Evolutionary conservation across 2,113 vertebrate species (phyloP), one percentile per base, ranked within the genome.

Genomic region (Scomber scombrus): DNA sequence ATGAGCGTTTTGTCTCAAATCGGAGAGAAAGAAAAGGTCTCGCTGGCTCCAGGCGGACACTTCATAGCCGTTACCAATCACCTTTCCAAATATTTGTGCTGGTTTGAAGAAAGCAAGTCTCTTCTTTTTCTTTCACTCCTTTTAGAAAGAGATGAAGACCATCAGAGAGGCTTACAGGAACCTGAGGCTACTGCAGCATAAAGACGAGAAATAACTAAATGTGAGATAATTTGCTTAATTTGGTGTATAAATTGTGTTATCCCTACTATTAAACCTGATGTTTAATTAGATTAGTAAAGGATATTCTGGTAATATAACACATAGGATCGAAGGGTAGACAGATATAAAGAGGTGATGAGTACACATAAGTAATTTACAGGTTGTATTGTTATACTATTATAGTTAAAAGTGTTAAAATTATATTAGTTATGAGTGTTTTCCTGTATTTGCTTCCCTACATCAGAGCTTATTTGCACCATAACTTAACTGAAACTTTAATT

Each of bases 31-130:
- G 71, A 71, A 72, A 91, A 85, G 80, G 77, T 81, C 87, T 84
- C 58, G 14, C 89, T 93, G 91, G 89, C 91, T 93, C 69, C 80
- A 93, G 88, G 86, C 85, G 3, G 63, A 57, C 49, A 45, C 68
- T 86, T 82, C 70, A 73, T 5, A 76, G 72, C 66, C 11, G 64
- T 65, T 73, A 94, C 89, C 95, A 94, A 96, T 95, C 95, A 94
- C 90, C 95, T 93, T 81, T 84, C 92, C 92, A 96, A 96, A 96
- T 96, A 97, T 96, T 96, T 96, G 95, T 82, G 87, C 87, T 92
- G 85, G 67, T 91, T n/a, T n/a, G n/a, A n/a, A n/a, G n/a, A n/a
- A n/a, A n/a, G n/a, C n/a, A n/a, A n/a, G 23, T 26, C 23, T 26
- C 23, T 26, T 26, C 23, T 26, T 26, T 3, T 26, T 26, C 23